A percentile compares a stretch with the other conserved stretches of the same genome.
These are phyloP conservation scores for Chaetodon trifascialis DNA, from an alignment of 2,113 vertebrate genomes.

Conservation along the genomic window DNA sequence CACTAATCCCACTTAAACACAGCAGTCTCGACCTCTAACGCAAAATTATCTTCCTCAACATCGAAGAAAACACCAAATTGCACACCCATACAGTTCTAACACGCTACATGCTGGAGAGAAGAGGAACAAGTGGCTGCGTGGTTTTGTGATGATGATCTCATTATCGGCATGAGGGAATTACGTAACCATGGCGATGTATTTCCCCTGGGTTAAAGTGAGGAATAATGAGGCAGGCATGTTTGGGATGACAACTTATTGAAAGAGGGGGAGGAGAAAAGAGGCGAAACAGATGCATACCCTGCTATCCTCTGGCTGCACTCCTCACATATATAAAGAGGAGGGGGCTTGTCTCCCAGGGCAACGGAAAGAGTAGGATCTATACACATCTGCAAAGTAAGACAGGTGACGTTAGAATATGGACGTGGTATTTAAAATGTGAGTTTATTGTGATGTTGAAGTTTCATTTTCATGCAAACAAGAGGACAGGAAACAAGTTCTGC, in stretches of 20 bases:
- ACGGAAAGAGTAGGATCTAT: conserved; percentile 97
- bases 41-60: conserved; percentile 19
- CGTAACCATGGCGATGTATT: conserved; percentile 75
- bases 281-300: conserved; percentile 84
- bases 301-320: conserved; percentile 98
- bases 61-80: background rate
- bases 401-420: conserved; percentile 7
- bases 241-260: conserved; percentile 41
- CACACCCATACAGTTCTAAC: conserved; percentile 26
- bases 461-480: conserved; percentile 17
- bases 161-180: conserved; percentile 69
- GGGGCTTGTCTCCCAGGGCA: conserved; percentile 98
- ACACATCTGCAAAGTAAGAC: conserved; percentile 92
- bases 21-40: background rate
- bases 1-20: background rate
- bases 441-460: background rate
- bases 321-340: conserved; percentile 97
- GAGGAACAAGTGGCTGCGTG: conserved; percentile 59
- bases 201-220: conserved; percentile 60
- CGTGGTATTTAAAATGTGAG: background rate
- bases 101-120: conserved; percentile 32
- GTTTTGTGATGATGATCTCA: conserved; percentile 73
- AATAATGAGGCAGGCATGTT: conserved; percentile 63
- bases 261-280: conserved; percentile 17
- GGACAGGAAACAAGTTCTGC: background rate